Conservation (phyloP, 2,888 invertebrate species). For the Hemaris fuciformis region DNA sequence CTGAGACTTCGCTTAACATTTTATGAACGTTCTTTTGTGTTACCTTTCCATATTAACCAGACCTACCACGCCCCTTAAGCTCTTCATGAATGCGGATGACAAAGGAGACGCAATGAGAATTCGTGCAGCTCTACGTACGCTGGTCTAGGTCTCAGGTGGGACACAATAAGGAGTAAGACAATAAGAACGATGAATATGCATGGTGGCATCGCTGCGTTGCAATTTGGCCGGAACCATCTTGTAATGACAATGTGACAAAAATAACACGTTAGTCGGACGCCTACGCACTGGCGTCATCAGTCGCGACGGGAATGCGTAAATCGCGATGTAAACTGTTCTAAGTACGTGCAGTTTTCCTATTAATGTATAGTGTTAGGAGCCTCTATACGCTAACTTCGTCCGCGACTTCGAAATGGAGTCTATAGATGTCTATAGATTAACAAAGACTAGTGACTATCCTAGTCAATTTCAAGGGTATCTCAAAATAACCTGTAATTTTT, state of each 20-base stretch:
- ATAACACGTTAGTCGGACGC: slow-evolving; percentile 52
- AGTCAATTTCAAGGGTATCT: too few relatives aligned
- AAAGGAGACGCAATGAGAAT: slow-evolving; percentile 13
- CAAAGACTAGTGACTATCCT: too few relatives aligned
- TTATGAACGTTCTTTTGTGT: slow-evolving; percentile 65
- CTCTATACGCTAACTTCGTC: too few relatives aligned
- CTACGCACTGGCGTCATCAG: slow-evolving; percentile 21
- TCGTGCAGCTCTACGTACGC: slow-evolving; percentile 32
- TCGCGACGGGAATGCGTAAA: background rate
- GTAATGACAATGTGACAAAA: slow-evolving; percentile 77
- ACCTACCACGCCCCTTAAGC: slow-evolving; percentile 25
- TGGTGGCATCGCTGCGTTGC: slow-evolving; percentile 67
- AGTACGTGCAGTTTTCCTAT: too few relatives aligned
- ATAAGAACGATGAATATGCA: slow-evolving; percentile 73
- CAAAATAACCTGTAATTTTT: too few relatives aligned
- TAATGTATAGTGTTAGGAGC: too few relatives aligned
- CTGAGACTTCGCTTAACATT: slow-evolving; percentile 60
- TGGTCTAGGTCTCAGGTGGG: slow-evolving; percentile 50
- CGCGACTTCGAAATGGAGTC: too few relatives aligned
- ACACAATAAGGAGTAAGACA: slow-evolving; percentile 71
- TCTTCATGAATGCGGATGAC: background rate
- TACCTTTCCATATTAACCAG: slow-evolving; percentile 30
- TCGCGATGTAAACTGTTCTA: background rate
- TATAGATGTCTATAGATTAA: too few relatives aligned
- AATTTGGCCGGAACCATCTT: slow-evolving; percentile 72